Percentiles rank a stretch among this genome's conserved stretches.
Conservation (phyloP, 1,140 invertebrate genomes). For the Vanessa tameamea region DNA sequence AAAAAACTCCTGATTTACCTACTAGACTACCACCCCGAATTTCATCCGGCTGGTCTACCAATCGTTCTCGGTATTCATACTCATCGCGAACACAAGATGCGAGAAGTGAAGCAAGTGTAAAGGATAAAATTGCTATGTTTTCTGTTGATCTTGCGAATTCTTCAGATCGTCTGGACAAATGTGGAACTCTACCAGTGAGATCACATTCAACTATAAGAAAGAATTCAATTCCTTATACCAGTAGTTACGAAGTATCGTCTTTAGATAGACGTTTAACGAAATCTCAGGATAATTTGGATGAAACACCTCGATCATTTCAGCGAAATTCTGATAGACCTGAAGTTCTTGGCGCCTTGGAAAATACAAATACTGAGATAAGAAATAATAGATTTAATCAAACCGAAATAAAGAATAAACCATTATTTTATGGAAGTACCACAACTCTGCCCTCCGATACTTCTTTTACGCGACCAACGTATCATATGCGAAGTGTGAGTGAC, state of each 20-base stretch:
- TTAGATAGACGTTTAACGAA: slow-evolving; percentile 73
- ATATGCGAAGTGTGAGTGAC: slow-evolving; percentile 71
- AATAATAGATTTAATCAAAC: slow-evolving; percentile 46
- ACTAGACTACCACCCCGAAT: slow-evolving; percentile 63
- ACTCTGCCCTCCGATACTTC: slow-evolving; percentile 62
- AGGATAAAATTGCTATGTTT: slow-evolving; percentile 94
- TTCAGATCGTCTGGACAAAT: slow-evolving; percentile 73
- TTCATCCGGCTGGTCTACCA: slow-evolving; percentile 56
- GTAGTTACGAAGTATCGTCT: slow-evolving; percentile 63
- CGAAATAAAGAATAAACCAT: slow-evolving; percentile 57
- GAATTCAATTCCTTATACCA: slow-evolving; percentile 56
- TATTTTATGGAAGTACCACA: slow-evolving; percentile 75
- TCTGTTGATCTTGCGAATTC: slow-evolving; percentile 81
- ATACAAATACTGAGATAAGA: slow-evolving; percentile 42
- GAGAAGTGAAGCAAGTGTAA: slow-evolving; percentile 89
- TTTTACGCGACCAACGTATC: slow-evolving; percentile 55
- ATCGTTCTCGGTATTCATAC: slow-evolving; percentile 67
- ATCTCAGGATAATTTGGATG: slow-evolving; percentile 76
- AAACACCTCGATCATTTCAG: slow-evolving; percentile 65
- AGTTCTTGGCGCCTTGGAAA: slow-evolving; percentile 66
- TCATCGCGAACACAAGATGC: slow-evolving; percentile 84
- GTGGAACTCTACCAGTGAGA: slow-evolving; percentile 75
- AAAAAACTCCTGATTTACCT: slow-evolving; percentile 77
- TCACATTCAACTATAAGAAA: slow-evolving; percentile 66
- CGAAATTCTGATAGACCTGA: slow-evolving; percentile 68